phyloP scores from a whole-genome alignment of 1,140 invertebrate genomes.

The Drosophila prosaltans region DNA sequence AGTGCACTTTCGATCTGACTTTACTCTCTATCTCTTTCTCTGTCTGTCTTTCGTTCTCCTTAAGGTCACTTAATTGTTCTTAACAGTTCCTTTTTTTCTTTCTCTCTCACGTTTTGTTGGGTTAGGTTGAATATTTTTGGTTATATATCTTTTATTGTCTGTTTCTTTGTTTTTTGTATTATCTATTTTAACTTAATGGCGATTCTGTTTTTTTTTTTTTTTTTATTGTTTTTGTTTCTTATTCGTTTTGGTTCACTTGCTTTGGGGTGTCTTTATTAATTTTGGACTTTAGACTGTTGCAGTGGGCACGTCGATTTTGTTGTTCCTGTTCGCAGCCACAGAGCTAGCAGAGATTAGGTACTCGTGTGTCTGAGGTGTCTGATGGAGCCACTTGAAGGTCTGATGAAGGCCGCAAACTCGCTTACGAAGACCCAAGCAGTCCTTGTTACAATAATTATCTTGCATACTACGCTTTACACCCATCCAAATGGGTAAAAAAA shows the following conservation, averaged over 20 bases:
- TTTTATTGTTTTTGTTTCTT: conserved; percentile 32
- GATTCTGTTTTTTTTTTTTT: conserved; percentile 29
- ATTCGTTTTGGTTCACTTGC: conserved; percentile 65
- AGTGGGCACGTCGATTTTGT: conserved; percentile 71
- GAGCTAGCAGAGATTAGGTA: conserved; percentile 91
- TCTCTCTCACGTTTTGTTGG: conserved; percentile 41
- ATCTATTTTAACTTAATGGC: conserved; percentile 49
- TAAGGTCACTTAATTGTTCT: conserved; percentile 65
- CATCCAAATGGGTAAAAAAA: conserved; percentile 59
- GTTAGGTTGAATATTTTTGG: conserved; percentile 55
- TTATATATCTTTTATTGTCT: conserved; percentile 33
- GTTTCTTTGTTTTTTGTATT: conserved; percentile 34
- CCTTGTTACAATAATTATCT: conserved; percentile 84
- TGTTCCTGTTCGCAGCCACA: conserved; percentile 85
- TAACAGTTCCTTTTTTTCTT: conserved; percentile 34
- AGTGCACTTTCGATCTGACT: conserved; percentile 15
- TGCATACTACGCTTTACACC: conserved; percentile 83
- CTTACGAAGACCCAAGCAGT: conserved; percentile 93
- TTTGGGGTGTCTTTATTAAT: conserved; percentile 42
- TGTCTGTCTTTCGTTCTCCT: neutral
- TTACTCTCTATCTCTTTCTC: conserved; percentile 1
- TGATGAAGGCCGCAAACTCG: conserved; percentile 92
- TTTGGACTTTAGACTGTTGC: conserved; percentile 69
- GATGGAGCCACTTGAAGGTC: conserved; percentile 96
- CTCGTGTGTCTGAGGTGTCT: conserved; percentile 93